phyloP scores from a whole-genome alignment of 2,113 vertebrate genomes.

The Pachycephala philippinensis region DNA sequence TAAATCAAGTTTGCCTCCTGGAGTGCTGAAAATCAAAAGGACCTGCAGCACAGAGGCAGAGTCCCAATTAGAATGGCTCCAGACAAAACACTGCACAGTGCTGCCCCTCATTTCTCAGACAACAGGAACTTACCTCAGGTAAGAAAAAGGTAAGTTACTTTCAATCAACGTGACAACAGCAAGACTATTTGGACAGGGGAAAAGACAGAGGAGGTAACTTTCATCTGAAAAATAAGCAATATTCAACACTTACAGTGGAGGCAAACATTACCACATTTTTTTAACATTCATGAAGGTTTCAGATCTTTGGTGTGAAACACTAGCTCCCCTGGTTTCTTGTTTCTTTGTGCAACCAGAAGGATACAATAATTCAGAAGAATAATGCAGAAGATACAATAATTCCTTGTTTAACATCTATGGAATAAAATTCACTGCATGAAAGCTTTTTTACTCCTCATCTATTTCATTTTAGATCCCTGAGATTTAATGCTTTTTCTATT shows the following conservation, averaged over 20 bases:
- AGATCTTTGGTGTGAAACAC: not conserved
- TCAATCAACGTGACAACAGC: not conserved
- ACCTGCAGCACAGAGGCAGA: not conserved
- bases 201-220: not conserved
- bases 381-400: not conserved
- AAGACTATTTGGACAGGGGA: not conserved
- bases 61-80: not conserved
- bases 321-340: not conserved
- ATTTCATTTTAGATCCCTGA: not conserved
- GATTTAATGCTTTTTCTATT: not conserved
- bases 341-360: not conserved
- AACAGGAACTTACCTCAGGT: not conserved
- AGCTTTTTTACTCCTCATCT: not conserved
- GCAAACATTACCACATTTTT: not conserved
- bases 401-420: not conserved
- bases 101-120: not conserved
- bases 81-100: not conserved
- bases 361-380: not conserved
- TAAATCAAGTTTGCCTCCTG: not conserved
- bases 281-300: not conserved
- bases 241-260: not conserved
- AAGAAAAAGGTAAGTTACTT: not conserved
- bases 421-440: not conserved
- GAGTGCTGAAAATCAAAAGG: slow-evolving; percentile 9
- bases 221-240: not conserved